Base-by-base conservation (phyloP, 2,113 vertebrate genomes). In the Petromus typicus region DNA sequence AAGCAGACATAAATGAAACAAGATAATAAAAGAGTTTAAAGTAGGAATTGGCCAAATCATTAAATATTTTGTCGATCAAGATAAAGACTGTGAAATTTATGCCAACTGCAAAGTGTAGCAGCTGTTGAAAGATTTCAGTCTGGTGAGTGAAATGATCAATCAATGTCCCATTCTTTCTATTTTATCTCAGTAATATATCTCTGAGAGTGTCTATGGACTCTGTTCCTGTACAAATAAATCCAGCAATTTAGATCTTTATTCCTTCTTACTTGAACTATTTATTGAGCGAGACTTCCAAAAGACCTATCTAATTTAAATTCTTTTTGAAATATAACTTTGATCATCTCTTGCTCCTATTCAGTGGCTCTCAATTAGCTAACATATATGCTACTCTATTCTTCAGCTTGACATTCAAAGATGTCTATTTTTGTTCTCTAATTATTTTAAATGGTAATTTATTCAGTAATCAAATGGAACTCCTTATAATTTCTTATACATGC, bases 11-110 rank as follows among this genome's bases (percentile, higher is more conserved):
- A 80, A 81, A 10, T 86, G 75, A 86, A 22, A 78, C 3, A 51
- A 61, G 12, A 79, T 83, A 16, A 66, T 80, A 75, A 5, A 6
- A 80, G 18, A 32, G 56, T 82, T 85, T 63, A 45, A 90, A 88
- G 40, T 48, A 90, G 34, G 13, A 40, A 73, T 81, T 27, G 1
- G 2, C 4, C 23, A 71, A 51, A 20, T 54, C 6, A 78, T 90
- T 83, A 89, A 73, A 16, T 37, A 69, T 92, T 97, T 79, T 61
- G 0, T 90, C 84, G 59, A n/a, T 90, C 25, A 90, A 92, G 78
- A 54, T 76, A 86, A 94, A 94, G n/a, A 67, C 64, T 78, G 18
- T 87, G 25, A 94, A 90, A 88, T 91, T 5, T 90, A 82, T 85
- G 54, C 32, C 48, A 91, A 67, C 32, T 80, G 11, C 23, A 88